Conservation (phyloP, 2,797 vertebrate genomes). For the Decapterus maruadsi region DNA sequence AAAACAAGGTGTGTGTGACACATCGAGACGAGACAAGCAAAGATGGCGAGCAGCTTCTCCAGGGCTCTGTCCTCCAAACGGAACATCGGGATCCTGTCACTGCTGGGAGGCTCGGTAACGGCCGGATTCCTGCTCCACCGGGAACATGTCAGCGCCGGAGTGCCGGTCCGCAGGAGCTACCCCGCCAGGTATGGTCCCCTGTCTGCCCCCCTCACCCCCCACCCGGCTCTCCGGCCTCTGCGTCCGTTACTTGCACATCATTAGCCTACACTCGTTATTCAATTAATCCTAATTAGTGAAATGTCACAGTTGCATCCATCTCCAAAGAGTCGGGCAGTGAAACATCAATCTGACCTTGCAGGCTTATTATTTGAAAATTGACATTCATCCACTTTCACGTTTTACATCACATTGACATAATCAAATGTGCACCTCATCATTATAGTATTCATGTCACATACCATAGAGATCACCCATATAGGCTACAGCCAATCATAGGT, state of each 20-base stretch:
- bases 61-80: constrained; percentile 88
- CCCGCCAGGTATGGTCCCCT: constrained; percentile 89
- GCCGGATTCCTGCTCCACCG: constrained; percentile 89
- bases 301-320: background rate
- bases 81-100: constrained; percentile 86
- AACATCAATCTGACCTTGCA: background rate
- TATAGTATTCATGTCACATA: too few relatives aligned
- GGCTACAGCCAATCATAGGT: background rate
- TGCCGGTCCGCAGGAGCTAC: constrained; percentile 88
- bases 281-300: background rate
- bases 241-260: background rate
- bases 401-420: too few relatives aligned
- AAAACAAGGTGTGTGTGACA: background rate
- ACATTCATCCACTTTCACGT: background rate
- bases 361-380: background rate
- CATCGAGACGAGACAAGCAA: background rate
- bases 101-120: constrained; percentile 91
- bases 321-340: background rate
- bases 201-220: too few relatives aligned
- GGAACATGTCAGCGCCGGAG: constrained; percentile 87
- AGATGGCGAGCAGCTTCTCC: constrained; percentile 91
- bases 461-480: too few relatives aligned
- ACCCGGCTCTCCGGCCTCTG: too few relatives aligned
- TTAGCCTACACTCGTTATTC: too few relatives aligned
- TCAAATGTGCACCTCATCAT: background rate